Evolutionary conservation across 2,113 vertebrate species (phyloP).

Genomic region (Mesitornis unicolor): DNA sequence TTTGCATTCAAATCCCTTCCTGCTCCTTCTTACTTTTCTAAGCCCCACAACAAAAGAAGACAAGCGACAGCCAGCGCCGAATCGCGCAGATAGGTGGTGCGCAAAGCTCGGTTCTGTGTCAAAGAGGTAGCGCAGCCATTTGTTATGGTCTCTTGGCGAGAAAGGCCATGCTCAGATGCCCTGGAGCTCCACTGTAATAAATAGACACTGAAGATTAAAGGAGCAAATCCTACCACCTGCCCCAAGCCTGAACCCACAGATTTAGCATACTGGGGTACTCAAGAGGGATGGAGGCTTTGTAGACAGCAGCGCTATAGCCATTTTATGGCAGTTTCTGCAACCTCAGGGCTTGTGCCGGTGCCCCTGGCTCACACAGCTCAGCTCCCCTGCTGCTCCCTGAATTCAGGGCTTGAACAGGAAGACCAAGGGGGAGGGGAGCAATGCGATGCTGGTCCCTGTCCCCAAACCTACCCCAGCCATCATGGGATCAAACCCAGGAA

Average conservation of each 20-base stretch:
- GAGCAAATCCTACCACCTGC: constrained; percentile 49
- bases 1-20: not conserved
- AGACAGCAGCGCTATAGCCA: not conserved
- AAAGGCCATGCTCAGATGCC: constrained; percentile 42
- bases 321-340: not conserved
- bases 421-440: not conserved
- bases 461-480: not conserved
- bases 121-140: not conserved
- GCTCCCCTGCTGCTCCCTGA: not conserved
- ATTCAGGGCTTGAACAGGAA: not conserved
- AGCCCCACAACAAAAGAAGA: not conserved
- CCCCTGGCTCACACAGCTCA: not conserved
- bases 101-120: not conserved
- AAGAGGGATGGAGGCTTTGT: constrained; percentile 6
- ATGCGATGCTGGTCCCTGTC: not conserved
- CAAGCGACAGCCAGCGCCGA: not conserved
- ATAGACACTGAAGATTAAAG: constrained; percentile 53
- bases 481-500: not conserved
- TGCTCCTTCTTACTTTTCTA: not conserved
- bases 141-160: constrained; percentile 42
- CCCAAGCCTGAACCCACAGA: constrained; percentile 41
- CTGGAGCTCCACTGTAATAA: constrained; percentile 43
- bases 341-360: not conserved
- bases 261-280: constrained; percentile 25
- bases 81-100: not conserved